Base-by-base conservation (phyloP, 35 echinoderm and acorn worm genomes). In the Diadema setosum region DNA sequence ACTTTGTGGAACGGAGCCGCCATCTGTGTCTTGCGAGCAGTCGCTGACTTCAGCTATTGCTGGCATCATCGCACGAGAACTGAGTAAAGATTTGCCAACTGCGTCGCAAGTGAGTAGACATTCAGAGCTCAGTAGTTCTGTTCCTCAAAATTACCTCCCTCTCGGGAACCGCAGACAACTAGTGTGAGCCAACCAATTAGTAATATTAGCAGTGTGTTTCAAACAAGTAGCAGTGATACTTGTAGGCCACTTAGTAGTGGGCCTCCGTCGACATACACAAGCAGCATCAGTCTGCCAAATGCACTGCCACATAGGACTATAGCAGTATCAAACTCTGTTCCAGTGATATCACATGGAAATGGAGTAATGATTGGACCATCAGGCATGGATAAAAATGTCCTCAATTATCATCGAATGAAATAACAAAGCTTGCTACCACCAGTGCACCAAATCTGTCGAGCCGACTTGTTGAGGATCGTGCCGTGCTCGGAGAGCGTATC, bases 21-120 rank as follows among this genome's bases (percentile, higher is more conserved):
- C 73, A 76, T 59, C 50, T 70, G 59, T 59, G 16, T 59, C 75
- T 31, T 74, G 83, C 45, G 89, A 91, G n/a, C 67, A 83, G n/a
- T 83, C 89, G 8, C 84, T 91, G 26, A 91, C 82, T 14, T 64
- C 78, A 26, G 89, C 89, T 26, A 91, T 91, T 20, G 89, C 89
- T 43, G 89, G 89, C 3, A 91, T 91, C 46, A 91, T 91, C 39
- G 89, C 89, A n/a, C 30, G 89, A 63, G 89, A 91, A 50, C 45
- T 91, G 27, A 91, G 69, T 60, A 91, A 75, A 91, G 89, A 85
- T 46, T 74, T 63, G 21, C 33, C 73, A 32, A 34, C 30, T 67
- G 26, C 73, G 9, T 44, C 73, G 37, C 11, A 32, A 11, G 35
- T 39, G 11, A 20, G 73, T 44, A 78, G 37, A 21, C 29, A 78